Evolutionary conservation across 2,797 vertebrate genomes (phyloP).

Genomic region (Mormyrops boulengeri): DNA sequence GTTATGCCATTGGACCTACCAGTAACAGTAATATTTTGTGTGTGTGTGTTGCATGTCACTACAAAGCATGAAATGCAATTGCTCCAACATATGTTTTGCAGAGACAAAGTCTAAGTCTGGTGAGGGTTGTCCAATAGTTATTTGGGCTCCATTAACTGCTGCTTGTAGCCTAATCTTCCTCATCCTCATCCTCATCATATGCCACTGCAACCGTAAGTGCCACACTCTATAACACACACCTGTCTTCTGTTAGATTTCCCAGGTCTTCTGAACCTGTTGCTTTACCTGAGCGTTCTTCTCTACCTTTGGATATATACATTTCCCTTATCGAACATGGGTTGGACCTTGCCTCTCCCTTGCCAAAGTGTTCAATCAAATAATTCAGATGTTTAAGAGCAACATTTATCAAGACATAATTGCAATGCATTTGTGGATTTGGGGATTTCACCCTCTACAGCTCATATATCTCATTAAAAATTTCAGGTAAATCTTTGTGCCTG

Average conservation of each 20-base stretch:
- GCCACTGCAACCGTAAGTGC: conserved; percentile 62
- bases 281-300: not conserved
- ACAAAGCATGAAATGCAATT: not conserved
- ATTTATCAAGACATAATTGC: not conserved
- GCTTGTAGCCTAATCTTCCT: conserved; percentile 54
- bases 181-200: conserved; percentile 46
- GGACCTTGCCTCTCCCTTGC: not conserved
- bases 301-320: not conserved
- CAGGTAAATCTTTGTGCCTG: not conserved
- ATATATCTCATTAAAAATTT: not conserved
- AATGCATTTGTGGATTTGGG: not conserved
- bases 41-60: not conserved
- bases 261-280: not conserved
- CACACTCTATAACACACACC: not conserved
- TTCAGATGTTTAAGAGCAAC: not conserved
- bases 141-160: conserved; percentile 49
- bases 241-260: not conserved
- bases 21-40: not conserved
- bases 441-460: not conserved
- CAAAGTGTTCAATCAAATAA: not conserved
- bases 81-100: not conserved
- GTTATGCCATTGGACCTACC: not conserved
- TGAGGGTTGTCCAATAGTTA: conserved; percentile 39
- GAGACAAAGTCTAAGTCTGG: not conserved
- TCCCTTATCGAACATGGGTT: not conserved